phyloP scores from a whole-genome alignment of 2,113 vertebrate species.

The Etheostoma spectabile region DNA sequence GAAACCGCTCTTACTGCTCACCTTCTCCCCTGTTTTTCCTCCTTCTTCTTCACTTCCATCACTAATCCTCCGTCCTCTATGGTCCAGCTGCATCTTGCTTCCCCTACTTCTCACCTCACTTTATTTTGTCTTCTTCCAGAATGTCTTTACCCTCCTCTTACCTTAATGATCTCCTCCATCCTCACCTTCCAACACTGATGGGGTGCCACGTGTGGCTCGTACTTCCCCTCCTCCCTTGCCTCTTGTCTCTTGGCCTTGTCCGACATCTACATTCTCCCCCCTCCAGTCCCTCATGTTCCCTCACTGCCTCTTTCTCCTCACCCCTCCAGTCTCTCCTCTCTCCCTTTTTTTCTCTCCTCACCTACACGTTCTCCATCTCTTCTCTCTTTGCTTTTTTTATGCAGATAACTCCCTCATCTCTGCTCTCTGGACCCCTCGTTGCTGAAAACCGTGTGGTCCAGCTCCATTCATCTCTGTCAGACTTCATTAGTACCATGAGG shows the following conservation, averaged over 20 bases:
- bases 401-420: conserved; percentile 68
- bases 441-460: conserved; percentile 73
- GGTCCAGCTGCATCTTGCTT: not conserved
- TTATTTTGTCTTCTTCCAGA: conserved; percentile 15
- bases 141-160: conserved; percentile 20
- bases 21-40: conserved; percentile 1
- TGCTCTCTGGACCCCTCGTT: conserved; percentile 54
- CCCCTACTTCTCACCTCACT: not conserved
- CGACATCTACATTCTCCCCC: conserved; percentile 43
- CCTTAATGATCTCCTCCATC: conserved; percentile 35
- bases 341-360: conserved; percentile 28
- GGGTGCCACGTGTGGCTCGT: conserved; percentile 16
- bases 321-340: conserved; percentile 9
- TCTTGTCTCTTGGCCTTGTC: not conserved
- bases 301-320: conserved; percentile 1
- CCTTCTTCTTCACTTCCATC: not conserved
- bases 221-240: not conserved
- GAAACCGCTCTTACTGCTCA: conserved; percentile 11
- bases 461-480: conserved; percentile 84
- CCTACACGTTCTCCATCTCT: conserved; percentile 41
- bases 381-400: conserved; percentile 59
- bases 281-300: not conserved
- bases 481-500: conserved; percentile 77
- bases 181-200: conserved; percentile 19
- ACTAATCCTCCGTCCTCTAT: not conserved